These are phyloP conservation scores for Drosophila subpulchrella DNA, from an alignment of 1,140 invertebrate species.

Conservation along the genomic window DNA sequence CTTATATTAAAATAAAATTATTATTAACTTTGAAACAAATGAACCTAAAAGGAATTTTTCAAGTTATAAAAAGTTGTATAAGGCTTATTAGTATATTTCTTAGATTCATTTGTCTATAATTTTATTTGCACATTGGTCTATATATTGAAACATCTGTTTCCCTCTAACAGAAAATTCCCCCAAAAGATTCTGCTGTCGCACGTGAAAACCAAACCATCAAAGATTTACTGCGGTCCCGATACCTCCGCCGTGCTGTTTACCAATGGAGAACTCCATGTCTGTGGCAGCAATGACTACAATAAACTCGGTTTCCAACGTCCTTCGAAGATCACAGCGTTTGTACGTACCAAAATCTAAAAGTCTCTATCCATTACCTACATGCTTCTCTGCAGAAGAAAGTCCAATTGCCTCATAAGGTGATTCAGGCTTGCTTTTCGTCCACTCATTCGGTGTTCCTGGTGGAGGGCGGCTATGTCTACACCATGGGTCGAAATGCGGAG, in stretches of 20 bases:
- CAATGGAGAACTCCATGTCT: conserved; percentile 88
- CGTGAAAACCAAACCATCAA: conserved; percentile 85
- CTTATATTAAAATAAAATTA: too few relatives aligned
- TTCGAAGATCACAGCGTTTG: conserved; percentile 72
- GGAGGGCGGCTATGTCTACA: conserved; percentile 88
- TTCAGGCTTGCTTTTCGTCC: conserved; percentile 86
- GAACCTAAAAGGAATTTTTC: too few relatives aligned
- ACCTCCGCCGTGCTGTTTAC: conserved; percentile 88
- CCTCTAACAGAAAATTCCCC: conserved; percentile 57
- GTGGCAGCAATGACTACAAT: conserved; percentile 89
- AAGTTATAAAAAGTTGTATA: too few relatives aligned
- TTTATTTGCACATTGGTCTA: too few relatives aligned
- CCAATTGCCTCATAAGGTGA: conserved; percentile 81
- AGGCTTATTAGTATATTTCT: too few relatives aligned
- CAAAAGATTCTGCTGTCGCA: conserved; percentile 81
- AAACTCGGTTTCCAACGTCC: conserved; percentile 88
- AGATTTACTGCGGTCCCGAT: conserved; percentile 88
- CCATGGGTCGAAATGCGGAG: conserved; percentile 88
- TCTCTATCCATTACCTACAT: not conserved
- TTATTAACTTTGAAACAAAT: too few relatives aligned
- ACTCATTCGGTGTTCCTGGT: conserved; percentile 88
- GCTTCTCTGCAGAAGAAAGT: conserved; percentile 65
- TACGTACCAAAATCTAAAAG: conserved; percentile 27
- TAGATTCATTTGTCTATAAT: too few relatives aligned
- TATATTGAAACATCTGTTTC: not conserved